Evolutionary conservation across 2,888 invertebrate genomes (phyloP), one percentile per base, ranked within the genome.

Genomic region (Heteromurus nitidus): DNA sequence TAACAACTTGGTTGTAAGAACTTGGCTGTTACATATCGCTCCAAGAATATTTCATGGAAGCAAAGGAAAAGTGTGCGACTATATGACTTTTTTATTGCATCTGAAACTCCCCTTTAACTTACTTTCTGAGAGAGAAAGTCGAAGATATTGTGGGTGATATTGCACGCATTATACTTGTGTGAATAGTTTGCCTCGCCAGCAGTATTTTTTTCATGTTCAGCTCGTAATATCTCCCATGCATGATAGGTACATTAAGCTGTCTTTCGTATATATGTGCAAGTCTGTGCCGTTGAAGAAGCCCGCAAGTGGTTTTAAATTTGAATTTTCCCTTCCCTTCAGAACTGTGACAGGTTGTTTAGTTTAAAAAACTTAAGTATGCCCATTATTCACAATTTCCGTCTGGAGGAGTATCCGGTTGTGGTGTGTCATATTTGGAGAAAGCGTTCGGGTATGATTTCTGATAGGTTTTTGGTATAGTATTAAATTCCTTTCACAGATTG

Each of bases 31-130:
- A 36, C 36, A 16, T 47, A 11, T 47, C n/a, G n/a, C 7, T 16
- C 47, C n/a, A 16, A 47, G 47, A n/a, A 11, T 47, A 11, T 47
- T 47, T 47, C 47, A 44, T 20, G 20, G 42, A 68, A 55, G 58
- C 28, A 31, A 64, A 47, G 64, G 42, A 50, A 69, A 5, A 24
- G 70, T 70, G 70, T 64, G 36, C n/a, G 64, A 53, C 31, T 31
- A 77, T 68, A 76, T 69, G 31, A 62, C 60, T 68, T 76, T 76
- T 76, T 77, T 77, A 77, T 77, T 69, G 64, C 69, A 36, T 69
- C 20, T 30, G 64, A 50, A 58, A 68, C 67, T 58, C 47, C 68
- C 28, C 55, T 65, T 74, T 68, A 44, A 68, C 68, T 62, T 58
- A 68, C 68, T 68, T 67, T 44, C 44, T n/a, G 13, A 44, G 50